Evolutionary conservation across 2,797 vertebrate genomes (phyloP), one percentile per base, ranked within the genome.

Genomic region (Melanogrammus aeglefinus): DNA sequence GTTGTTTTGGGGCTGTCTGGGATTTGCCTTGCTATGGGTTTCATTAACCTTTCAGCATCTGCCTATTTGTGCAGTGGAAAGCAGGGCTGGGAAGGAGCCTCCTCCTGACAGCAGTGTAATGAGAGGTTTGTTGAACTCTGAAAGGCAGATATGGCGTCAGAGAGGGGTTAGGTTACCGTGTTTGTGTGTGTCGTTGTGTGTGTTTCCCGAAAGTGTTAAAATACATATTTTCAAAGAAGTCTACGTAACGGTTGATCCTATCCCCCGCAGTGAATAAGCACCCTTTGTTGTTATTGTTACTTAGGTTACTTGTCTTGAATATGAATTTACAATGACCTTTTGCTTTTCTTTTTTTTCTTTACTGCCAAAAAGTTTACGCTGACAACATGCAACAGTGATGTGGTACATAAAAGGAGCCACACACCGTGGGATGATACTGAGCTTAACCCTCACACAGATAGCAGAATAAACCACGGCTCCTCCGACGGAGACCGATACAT

Each of bases 81-180:
- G 9, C 13, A 18, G 71, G 29, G 18, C 35, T 75, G 66, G n/a
- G 75, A 80, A 6, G 33, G 70, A 21, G 70, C 10, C 31, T 27
- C 70, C 75, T 44, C 36, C 31, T 66, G 57, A 9, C 9, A 41
- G 9, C 76, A 63, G 57, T 24, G 35, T n/a, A 38, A 8, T 63
- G 31, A 57, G 57, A n/a, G 76, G 51, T 80, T 77, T 73, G 41
- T 31, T 44, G 75, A 18, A 72, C 70, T 24, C 14, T 77, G 29
- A 2, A 74, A 72, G 83, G 76, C 74, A 75, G 74, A 73, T 76
- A 69, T 74, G 38, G 38, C 72, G 39, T 4, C 73, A 31, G 75
- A 3, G 27, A 80, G 87, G 86, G 80, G 77, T 79, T 6, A 84
- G 86, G 31, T 38, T 78, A 29, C 70, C 38, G 27, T 71, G 69